Evolutionary conservation across 2,113 vertebrate genomes (phyloP).

Genomic region (Ibidorhyncha struthersii): DNA sequence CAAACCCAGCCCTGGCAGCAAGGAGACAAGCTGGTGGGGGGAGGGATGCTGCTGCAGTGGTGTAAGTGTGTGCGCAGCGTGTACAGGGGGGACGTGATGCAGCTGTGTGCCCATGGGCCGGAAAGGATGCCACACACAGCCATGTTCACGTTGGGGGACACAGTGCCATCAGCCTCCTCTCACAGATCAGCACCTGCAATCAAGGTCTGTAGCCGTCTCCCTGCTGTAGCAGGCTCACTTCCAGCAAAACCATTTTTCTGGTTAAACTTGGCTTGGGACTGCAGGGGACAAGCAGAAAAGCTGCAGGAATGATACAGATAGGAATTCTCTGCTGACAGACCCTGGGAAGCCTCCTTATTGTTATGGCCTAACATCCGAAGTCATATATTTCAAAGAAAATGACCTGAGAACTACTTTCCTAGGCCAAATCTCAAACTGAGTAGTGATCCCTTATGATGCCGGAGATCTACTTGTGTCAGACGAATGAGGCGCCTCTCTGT

Average conservation of each 20-base stretch:
- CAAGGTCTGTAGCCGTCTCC: not conserved
- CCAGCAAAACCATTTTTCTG: not conserved
- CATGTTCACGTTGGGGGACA: not conserved
- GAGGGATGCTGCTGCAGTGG: not conserved
- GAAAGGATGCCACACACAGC: rapidly evolving
- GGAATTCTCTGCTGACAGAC: not conserved
- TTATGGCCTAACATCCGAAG: not conserved
- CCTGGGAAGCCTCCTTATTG: not conserved
- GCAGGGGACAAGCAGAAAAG: not conserved
- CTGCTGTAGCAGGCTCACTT: not conserved
- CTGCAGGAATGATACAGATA: not conserved
- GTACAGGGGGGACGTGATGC: not conserved
- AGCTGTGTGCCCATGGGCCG: not conserved
- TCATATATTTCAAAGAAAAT: not conserved
- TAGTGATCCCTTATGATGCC: not conserved
- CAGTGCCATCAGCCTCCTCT: not conserved
- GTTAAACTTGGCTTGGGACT: not conserved
- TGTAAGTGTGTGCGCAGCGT: not conserved
- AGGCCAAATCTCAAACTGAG: not conserved
- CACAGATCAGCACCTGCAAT: not conserved
- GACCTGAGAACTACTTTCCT: not conserved
- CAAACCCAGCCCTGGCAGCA: not conserved
- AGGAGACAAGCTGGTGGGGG: not conserved
- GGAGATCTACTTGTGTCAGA: not conserved
- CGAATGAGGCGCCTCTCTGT: not conserved